Percentiles rank a stretch among this genome's conserved stretches.
phyloP scores from a whole-genome alignment of 2,113 vertebrate genomes.

The Nipponia nippon region DNA sequence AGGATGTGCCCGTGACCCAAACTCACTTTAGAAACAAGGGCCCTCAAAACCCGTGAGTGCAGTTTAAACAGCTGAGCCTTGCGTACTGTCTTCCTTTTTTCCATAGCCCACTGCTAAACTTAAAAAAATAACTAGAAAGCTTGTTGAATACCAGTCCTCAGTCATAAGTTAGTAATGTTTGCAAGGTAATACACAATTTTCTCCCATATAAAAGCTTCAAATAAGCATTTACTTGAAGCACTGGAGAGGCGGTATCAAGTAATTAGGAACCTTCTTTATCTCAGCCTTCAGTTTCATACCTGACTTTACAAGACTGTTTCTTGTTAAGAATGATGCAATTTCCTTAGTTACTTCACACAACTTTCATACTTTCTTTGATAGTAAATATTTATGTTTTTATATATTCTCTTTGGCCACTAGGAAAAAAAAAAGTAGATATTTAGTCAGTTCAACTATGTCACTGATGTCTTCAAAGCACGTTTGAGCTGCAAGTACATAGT shows the following conservation, averaged over 20 bases:
- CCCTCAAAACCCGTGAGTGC: background rate
- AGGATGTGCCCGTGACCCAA: background rate
- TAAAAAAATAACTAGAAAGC: conserved; percentile 1
- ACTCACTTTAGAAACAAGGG: background rate
- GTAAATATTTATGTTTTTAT: background rate
- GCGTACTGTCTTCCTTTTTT: background rate
- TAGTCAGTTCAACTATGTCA: background rate
- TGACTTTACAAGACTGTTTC: background rate
- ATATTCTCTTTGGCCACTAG: background rate
- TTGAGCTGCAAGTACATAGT: background rate
- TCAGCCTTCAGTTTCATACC: background rate
- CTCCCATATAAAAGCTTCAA: background rate
- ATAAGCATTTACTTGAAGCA: background rate
- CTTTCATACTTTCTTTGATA: background rate
- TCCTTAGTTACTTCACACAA: background rate
- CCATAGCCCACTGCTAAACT: background rate
- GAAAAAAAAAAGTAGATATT: background rate
- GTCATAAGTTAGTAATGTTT: background rate
- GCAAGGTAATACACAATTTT: background rate
- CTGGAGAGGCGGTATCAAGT: background rate
- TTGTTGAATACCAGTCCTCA: background rate
- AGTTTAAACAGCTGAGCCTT: background rate
- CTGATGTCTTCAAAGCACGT: background rate
- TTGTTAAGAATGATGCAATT: background rate
- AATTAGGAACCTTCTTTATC: background rate